phyloP scores from a whole-genome alignment of 2,888 invertebrate genomes.

The Caenorhabditis imperialis region DNA sequence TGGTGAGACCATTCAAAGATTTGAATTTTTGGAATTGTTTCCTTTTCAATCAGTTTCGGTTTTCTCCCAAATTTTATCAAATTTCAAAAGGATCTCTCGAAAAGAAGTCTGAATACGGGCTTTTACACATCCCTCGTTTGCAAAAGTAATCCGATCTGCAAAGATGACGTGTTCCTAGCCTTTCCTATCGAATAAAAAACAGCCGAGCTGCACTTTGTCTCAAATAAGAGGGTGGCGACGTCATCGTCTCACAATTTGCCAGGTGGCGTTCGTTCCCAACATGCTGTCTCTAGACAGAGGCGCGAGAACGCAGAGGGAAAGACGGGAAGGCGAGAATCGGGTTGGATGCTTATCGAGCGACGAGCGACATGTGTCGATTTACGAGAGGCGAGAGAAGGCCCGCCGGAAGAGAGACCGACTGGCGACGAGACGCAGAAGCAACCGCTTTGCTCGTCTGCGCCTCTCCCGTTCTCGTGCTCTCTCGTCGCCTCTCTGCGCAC shows the following conservation, averaged over 20 bases:
- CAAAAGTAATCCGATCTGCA: too few species aligned
- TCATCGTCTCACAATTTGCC: conserved; percentile 3
- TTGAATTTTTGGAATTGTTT: too few species aligned
- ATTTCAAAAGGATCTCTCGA: too few species aligned
- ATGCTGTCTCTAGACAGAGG: neutral
- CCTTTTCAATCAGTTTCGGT: too few species aligned
- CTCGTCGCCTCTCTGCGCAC: conserved; percentile 1
- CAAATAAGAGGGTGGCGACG: neutral
- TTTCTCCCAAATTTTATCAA: too few species aligned
- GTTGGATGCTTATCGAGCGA: neutral
- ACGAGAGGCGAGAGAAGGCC: neutral
- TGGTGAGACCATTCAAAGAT: too few species aligned
- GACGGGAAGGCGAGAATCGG: neutral
- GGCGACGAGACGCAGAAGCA: neutral
- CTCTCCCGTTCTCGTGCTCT: conserved; percentile 7
- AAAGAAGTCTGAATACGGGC: too few species aligned
- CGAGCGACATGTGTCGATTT: conserved; percentile 4
- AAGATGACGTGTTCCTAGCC: too few species aligned
- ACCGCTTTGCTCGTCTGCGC: neutral
- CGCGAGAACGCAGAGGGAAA: too few species aligned
- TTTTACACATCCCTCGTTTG: too few species aligned
- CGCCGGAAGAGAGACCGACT: too few species aligned
- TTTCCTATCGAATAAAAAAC: too few species aligned
- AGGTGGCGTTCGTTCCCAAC: conserved; percentile 9
- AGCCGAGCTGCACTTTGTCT: neutral